A percentile compares a stretch with the other conserved stretches of the same genome.
Evolutionary conservation across 30 jellyfish, hydroid and myxozoan genomes (phyloP).

Genomic region (Aurelia sp.): DNA sequence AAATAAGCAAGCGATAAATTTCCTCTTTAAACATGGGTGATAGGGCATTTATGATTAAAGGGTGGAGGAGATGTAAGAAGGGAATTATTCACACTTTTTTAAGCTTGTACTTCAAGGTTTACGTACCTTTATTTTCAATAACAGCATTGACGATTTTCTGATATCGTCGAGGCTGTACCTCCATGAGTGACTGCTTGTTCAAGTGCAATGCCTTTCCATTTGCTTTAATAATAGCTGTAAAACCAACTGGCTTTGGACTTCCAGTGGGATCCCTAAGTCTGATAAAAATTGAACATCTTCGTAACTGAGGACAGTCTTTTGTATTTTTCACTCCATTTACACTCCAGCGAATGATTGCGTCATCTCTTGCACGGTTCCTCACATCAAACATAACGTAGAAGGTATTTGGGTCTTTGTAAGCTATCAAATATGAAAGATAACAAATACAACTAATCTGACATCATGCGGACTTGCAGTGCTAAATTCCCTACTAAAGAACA

Average conservation of each 20-base stretch:
- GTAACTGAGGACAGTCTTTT: neutral
- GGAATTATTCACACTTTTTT: no score
- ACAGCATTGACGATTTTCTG: constrained; percentile 3
- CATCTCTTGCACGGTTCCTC: constrained; percentile 18
- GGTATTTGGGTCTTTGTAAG: constrained; percentile 15
- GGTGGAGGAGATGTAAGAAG: no score
- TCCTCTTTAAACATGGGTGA: no score
- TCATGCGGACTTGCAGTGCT: no score
- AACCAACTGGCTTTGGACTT: neutral
- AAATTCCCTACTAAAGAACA: no score
- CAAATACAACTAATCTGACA: no score
- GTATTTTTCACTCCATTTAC: neutral
- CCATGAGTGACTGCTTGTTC: neutral
- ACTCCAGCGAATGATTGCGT: constrained; percentile 20
- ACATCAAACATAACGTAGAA: constrained; percentile 21
- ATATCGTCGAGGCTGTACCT: constrained; percentile 14
- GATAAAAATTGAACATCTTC: constrained; percentile 16
- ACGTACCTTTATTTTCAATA: constrained; percentile 22
- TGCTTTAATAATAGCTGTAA: constrained; percentile 22
- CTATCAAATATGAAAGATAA: neutral
- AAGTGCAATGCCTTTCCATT: neutral
- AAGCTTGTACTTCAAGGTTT: no score
- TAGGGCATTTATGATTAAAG: no score
- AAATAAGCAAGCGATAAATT: no score
- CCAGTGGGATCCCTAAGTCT: neutral